Conservation (phyloP, 2,888 invertebrate species). For the Oegoconia quadripuncta region DNA sequence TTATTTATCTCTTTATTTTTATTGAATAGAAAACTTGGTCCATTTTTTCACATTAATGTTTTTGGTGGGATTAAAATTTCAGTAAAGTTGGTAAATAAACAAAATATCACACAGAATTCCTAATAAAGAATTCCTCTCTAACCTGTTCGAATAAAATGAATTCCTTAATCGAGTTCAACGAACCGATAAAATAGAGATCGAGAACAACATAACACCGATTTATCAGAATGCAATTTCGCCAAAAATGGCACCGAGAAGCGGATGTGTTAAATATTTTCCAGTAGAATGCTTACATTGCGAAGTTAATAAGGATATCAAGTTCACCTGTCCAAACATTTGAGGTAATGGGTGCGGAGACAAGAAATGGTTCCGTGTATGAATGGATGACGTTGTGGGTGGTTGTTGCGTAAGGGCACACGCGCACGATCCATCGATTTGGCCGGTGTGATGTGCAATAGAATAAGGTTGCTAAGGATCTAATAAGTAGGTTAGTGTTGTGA, state of each 20-base stretch:
- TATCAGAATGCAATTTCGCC: conserved; percentile 15
- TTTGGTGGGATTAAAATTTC: too few relatives aligned
- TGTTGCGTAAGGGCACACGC: conserved; percentile 22
- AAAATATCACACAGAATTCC: too few relatives aligned
- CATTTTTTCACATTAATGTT: too few relatives aligned
- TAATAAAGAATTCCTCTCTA: too few relatives aligned
- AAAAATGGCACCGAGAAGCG: conserved; percentile 4
- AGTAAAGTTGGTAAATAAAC: too few relatives aligned
- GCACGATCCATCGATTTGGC: conserved; percentile 2
- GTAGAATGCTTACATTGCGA: conserved; percentile 9
- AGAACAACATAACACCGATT: conserved; percentile 9
- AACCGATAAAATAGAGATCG: conserved; percentile 11
- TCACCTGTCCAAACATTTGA: conserved; percentile 5
- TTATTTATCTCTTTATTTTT: too few relatives aligned
- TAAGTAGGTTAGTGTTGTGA: conserved; percentile 4
- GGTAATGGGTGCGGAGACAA: conserved; percentile 4
- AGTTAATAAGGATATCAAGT: conserved; percentile 1
- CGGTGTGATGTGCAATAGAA: conserved; percentile 1
- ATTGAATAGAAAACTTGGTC: too few relatives aligned
- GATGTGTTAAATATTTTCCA: conserved; percentile 6
- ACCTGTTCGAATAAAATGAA: background rate
- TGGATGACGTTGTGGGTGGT: conserved; percentile 19
- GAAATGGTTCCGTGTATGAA: conserved; percentile 15
- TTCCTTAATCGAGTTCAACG: conserved; percentile 7
- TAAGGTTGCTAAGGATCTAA: conserved; percentile 4